Conservation (phyloP, 2,888 invertebrate genomes). For the Agrotis ipsilon region DNA sequence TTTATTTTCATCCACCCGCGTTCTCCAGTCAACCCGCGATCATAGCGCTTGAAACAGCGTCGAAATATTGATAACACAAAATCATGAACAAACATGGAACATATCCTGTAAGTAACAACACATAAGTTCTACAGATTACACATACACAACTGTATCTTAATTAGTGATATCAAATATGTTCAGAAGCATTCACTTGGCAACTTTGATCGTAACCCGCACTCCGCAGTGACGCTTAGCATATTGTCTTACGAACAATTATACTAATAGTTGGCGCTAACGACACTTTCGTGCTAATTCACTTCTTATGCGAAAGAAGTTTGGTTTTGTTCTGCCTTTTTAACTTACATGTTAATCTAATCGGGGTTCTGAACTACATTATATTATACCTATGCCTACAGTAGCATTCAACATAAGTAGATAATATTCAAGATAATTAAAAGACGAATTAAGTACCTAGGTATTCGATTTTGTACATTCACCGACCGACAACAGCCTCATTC, state of each 20-base stretch:
- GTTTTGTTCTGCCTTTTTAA: constrained; percentile 16
- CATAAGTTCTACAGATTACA: neutral
- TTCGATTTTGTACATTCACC: too few species aligned
- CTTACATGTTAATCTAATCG: constrained; percentile 4
- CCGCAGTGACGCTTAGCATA: constrained; percentile 60
- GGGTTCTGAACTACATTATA: neutral
- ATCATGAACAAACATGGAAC: too few species aligned
- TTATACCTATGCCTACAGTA: too few species aligned
- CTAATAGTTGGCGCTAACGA: constrained; percentile 57
- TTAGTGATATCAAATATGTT: constrained; percentile 26
- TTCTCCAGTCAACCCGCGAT: too few species aligned
- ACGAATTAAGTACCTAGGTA: too few species aligned
- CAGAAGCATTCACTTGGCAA: constrained; percentile 35
- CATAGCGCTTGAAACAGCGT: too few species aligned
- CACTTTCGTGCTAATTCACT: constrained; percentile 49
- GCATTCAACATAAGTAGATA: too few species aligned
- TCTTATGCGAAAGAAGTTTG: constrained; percentile 42
- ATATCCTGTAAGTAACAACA: too few species aligned
- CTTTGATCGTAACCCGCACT: constrained; percentile 59
- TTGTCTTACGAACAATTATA: constrained; percentile 56
- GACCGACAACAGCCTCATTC: too few species aligned
- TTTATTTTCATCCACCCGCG: too few species aligned
- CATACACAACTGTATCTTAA: constrained; percentile 11
- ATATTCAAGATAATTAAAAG: too few species aligned
- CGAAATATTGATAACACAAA: too few species aligned